Base-by-base conservation (phyloP, 2,797 vertebrate species). In the Coluber constrictor region DNA sequence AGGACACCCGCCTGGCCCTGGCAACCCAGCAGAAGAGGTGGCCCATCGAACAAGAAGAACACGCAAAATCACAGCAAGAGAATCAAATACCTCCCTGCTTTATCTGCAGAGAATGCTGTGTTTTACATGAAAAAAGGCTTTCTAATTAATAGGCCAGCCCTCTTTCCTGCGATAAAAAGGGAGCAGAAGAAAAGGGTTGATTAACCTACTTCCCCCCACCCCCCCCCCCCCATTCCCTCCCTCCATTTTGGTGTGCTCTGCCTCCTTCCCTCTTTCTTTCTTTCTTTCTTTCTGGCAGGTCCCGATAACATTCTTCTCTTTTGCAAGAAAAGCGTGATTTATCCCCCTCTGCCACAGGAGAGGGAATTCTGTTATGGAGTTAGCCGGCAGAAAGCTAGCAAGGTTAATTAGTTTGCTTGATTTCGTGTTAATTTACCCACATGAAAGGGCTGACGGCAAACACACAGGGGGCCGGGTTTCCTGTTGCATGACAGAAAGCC, bases 121-220 rank as follows among this genome's bases (percentile, higher is more conserved):
- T 98, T 97, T 97, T 97, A 98, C 97, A 97, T 97, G 97, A 97
- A 97, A 98, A 93, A 97, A 97, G 96, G 96, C 89, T 97, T 97
- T 97, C 97, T 97, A 97, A 98, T 98, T 97, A 98, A 97, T 95
- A 97, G 97, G 96, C 95, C 96, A 87, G 95, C 97, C 97, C 96
- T 97, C 97, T 96, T 70, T 94, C 97, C 94, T 96, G 96, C 86
- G 92, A 96, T 96, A 96, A 97, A 97, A 90, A 96, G 0, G 29
- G 95, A 95, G 96, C 54, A n/a, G 95, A 97, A 96, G 97, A 97
- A 97, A 96, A 97, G 96, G 96, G 96, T 96, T 97, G 97, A 98
- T 98, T 97, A 97, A 97, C 97, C 96, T 94, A 63, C 0, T 90
- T 54, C 9, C 96, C 95, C 60, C 47, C 47, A 7, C 9, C 10